phyloP scores from a whole-genome alignment of 2,797 vertebrate genomes.

The Rhabdomys pumilio region DNA sequence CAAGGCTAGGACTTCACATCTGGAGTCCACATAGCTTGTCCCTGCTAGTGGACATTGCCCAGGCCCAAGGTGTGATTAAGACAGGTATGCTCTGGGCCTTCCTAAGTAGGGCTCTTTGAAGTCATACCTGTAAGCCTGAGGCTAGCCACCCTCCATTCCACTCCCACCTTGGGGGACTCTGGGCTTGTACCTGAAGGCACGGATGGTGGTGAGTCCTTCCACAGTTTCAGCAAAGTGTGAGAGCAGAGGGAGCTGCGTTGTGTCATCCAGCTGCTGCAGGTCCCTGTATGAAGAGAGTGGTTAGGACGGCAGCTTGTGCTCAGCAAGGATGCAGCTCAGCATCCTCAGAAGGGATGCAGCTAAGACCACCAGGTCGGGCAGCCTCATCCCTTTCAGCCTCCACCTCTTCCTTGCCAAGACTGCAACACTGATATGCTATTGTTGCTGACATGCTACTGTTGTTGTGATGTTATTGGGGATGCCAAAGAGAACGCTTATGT shows the following conservation, averaged over 20 bases:
- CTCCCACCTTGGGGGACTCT: background rate
- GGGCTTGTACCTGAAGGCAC: slow-evolving; percentile 95
- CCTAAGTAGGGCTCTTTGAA: background rate
- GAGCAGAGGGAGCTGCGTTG: slow-evolving; percentile 97
- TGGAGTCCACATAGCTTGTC: background rate
- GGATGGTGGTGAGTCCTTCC: slow-evolving; percentile 97
- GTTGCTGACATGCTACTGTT: no score
- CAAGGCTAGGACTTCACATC: background rate
- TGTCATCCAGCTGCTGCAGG: slow-evolving; percentile 98
- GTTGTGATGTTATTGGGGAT: background rate
- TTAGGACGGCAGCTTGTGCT: background rate
- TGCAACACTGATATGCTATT: background rate
- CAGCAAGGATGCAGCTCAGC: background rate
- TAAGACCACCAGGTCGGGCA: accelerated
- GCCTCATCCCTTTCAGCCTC: background rate
- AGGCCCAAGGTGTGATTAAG: background rate
- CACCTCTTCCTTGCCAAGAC: background rate
- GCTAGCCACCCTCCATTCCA: no score
- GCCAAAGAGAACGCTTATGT: accelerated
- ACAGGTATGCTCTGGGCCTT: background rate
- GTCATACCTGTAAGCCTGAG: background rate
- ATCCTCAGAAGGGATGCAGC: background rate
- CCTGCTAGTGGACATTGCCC: background rate
- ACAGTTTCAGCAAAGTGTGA: slow-evolving; percentile 98
- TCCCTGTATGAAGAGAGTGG: slow-evolving; percentile 90